Evolutionary conservation across 1,140 invertebrate species (phyloP), one percentile per base, ranked within the genome.

Genomic region (Megalopta genalis): DNA sequence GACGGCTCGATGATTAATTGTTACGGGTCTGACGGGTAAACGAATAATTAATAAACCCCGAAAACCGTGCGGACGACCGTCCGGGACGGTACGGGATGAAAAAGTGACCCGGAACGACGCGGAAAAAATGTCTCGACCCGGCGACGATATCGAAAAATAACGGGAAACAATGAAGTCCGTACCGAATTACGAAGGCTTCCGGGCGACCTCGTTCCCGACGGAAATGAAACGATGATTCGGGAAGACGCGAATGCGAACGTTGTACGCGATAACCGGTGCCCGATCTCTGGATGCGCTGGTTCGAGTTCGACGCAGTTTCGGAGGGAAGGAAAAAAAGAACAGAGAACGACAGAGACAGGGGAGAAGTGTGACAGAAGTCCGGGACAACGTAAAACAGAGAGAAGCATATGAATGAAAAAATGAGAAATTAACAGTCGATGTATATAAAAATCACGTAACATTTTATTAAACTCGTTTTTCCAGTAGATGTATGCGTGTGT

Each of bases 371-470:
- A 64, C 37, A 71, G 62, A 46, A 72, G 69, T 62, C 71, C 54
- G 46, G 60, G 67, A 70, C 1, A 69, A 84, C 72, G 52, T 59
- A 70, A 79, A 57, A 76, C 21, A 65, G 42, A 46, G 39, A 42
- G 49, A 52, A 52, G 49, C 16, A 18, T 25, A 66, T 65, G 68
- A 83, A 68, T 85, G 72, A 86, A 82, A 83, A 84, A 86, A 88
- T 83, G 78, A 80, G 77, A 90, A 90, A 88, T 88, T 88, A 89
- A 88, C 57, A 90, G 85, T 79, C 81, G 78, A 83, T 78, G 49
- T 78, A 80, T 89, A 89, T 90, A 89, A 90, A 91, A 91, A 91
- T 90, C 88, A 90, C 86, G 89, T 91, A 91, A 91, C 89, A 91
- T 91, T 91, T 91, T 91, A 91, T 91, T 91, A 88, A 90, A 86